Percentiles rank a stretch among this genome's conserved stretches.
Evolutionary conservation across 35 echinoderm and acorn worm species (phyloP).

Genomic region (Apostichopus japonicus): DNA sequence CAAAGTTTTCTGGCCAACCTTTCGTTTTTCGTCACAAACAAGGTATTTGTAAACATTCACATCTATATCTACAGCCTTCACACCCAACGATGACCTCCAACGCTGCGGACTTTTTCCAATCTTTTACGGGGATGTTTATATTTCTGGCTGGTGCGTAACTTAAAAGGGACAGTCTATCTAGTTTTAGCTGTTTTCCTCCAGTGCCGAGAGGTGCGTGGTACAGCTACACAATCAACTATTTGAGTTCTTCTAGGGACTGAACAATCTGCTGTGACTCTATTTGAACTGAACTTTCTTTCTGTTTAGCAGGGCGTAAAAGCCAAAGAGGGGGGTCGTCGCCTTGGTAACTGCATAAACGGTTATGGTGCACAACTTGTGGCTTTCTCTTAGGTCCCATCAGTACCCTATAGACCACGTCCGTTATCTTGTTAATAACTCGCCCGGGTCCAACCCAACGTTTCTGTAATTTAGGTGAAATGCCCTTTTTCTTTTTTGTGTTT

Average conservation of each 20-base stretch:
- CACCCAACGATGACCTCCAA: too few species aligned
- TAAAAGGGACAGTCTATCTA: too few species aligned
- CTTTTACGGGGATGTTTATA: too few species aligned
- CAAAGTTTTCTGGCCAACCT: too few species aligned
- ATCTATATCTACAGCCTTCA: too few species aligned
- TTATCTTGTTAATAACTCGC: slow-evolving; percentile 24
- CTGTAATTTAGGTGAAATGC: slow-evolving; percentile 55
- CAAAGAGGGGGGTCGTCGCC: slow-evolving; percentile 55
- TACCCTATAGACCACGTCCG: slow-evolving; percentile 63
- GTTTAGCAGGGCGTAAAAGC: neutral
- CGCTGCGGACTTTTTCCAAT: too few species aligned
- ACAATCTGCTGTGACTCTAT: neutral
- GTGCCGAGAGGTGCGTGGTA: too few species aligned
- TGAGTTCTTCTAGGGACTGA: too few species aligned
- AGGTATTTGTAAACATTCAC: too few species aligned
- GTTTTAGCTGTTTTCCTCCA: neutral
- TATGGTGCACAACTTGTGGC: neutral
- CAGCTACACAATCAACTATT: too few species aligned
- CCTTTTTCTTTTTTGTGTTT: slow-evolving; percentile 44
- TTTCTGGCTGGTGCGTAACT: too few species aligned
- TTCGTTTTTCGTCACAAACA: too few species aligned
- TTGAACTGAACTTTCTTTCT: neutral
- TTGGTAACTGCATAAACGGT: slow-evolving; percentile 53
- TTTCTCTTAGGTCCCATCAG: slow-evolving; percentile 34
- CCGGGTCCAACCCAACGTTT: slow-evolving; percentile 63